Evolutionary conservation across 2,797 vertebrate genomes (phyloP).

Genomic region (Malurus leucopterus): DNA sequence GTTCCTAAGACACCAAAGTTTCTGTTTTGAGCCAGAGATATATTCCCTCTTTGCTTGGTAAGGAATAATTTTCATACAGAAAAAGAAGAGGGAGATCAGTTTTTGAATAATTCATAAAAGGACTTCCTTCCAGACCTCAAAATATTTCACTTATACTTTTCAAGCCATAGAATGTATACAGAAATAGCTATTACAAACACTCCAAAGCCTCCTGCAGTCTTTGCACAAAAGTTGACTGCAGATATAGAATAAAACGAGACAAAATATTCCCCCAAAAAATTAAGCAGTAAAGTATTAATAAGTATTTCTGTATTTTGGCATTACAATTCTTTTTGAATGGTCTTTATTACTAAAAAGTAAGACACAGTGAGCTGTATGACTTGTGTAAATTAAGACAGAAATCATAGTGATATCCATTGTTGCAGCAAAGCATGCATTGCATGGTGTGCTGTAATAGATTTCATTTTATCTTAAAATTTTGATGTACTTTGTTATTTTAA

Average conservation of each 20-base stretch:
- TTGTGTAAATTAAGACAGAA: not conserved
- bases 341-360: not conserved
- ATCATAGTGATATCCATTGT: not conserved
- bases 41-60: not conserved
- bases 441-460: not conserved
- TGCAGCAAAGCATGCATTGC: not conserved
- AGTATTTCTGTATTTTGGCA: not conserved
- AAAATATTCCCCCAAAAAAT: not conserved
- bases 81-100: not conserved
- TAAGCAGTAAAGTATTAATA: not conserved
- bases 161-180: not conserved
- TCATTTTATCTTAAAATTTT: not conserved
- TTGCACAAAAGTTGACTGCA: not conserved
- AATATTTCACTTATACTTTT: not conserved
- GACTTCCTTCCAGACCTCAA: not conserved
- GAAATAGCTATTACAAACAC: not conserved
- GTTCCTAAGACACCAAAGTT: not conserved
- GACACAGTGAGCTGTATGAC: not conserved
- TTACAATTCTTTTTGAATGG: not conserved
- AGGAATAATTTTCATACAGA: not conserved
- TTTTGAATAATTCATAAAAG: not conserved
- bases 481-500: not conserved
- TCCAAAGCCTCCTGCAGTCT: not conserved
- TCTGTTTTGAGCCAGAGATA: not conserved
- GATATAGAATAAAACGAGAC: not conserved